Conservation (phyloP, 2,113 vertebrate genomes). For the Pipra filicauda region DNA sequence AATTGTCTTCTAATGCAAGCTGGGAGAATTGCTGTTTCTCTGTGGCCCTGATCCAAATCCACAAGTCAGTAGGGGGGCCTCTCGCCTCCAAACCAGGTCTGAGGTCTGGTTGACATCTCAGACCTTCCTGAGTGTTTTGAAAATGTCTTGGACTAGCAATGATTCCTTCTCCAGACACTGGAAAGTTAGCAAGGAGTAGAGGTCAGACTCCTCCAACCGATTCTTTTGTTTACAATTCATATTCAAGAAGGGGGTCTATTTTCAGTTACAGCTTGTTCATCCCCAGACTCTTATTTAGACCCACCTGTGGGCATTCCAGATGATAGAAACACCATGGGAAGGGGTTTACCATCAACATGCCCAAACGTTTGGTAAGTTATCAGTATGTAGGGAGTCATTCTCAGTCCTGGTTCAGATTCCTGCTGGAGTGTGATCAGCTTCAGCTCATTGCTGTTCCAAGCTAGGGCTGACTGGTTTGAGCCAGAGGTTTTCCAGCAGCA, state of each 20-base stretch:
- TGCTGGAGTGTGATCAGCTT: not conserved
- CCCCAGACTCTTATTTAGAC: not conserved
- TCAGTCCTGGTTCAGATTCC: not conserved
- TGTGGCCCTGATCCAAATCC: slow-evolving; percentile 36
- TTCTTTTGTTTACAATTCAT: not conserved
- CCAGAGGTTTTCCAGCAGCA: not conserved
- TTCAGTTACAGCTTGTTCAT: not conserved
- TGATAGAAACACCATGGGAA: not conserved
- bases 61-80: not conserved
- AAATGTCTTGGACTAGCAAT: not conserved
- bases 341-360: not conserved
- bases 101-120: not conserved
- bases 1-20: not conserved
- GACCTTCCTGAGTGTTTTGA: not conserved
- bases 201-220: not conserved
- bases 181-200: not conserved
- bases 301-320: not conserved
- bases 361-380: not conserved
- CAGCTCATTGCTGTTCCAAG: not conserved
- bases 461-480: not conserved
- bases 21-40: slow-evolving; percentile 2
- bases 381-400: not conserved
- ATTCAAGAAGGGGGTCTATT: not conserved
- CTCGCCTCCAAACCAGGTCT: slow-evolving; percentile 30
- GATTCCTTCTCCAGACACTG: not conserved